Conservation (phyloP, 2,113 vertebrate genomes). For the Oncorhynchus gorbuscha region DNA sequence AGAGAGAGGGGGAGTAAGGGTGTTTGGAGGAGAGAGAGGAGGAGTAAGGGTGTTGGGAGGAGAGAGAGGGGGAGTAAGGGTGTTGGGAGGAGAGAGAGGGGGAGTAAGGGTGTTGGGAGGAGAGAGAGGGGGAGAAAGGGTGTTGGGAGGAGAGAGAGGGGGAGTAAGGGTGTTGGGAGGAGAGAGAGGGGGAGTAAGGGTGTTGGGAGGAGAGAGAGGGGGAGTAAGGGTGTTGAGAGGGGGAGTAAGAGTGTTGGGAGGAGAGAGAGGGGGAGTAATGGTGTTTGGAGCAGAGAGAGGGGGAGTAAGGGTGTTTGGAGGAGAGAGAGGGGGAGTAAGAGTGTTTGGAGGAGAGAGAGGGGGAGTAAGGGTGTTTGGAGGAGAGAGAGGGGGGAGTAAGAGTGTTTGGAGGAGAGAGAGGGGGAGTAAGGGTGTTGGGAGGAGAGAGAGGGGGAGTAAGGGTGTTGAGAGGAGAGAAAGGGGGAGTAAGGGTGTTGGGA, state of each 20-base stretch:
- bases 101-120: background rate
- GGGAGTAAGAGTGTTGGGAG: background rate
- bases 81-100: background rate
- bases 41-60: too few relatives aligned
- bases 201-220: background rate
- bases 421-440: background rate
- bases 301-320: too few relatives aligned
- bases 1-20: background rate
- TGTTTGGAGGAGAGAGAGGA: too few relatives aligned
- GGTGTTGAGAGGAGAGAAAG: too few relatives aligned
- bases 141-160: too few relatives aligned
- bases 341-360: background rate
- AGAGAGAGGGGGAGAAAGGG: background rate
- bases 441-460: background rate
- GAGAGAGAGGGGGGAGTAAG: background rate
- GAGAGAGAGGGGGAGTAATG: too few relatives aligned
- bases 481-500: too few relatives aligned
- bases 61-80: too few relatives aligned
- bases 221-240: background rate
- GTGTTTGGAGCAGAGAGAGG: too few relatives aligned
- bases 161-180: background rate
- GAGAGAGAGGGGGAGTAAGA: background rate
- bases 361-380: background rate
- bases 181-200: slow-evolving; percentile 1
- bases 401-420: background rate